phyloP scores from a whole-genome alignment of 2,113 vertebrate genomes.

The Eublepharis macularius region DNA sequence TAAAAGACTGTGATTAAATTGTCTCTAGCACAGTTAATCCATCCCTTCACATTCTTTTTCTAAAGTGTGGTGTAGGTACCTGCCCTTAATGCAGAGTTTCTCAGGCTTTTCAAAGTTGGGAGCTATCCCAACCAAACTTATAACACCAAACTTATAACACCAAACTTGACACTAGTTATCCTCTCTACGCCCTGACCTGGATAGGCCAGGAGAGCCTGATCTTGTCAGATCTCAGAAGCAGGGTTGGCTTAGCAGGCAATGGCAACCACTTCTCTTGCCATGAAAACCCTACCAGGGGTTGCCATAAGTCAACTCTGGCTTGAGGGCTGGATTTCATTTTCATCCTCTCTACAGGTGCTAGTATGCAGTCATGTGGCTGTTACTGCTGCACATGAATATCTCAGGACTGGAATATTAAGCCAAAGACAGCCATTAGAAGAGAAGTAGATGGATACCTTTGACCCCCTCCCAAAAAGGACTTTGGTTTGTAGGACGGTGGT shows the following conservation, averaged over 20 bases:
- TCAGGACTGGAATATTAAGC: not conserved
- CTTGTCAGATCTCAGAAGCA: too few species aligned
- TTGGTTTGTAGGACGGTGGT: not conserved
- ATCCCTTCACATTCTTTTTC: not conserved
- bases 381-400: not conserved
- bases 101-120: not conserved
- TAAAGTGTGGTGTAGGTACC: not conserved
- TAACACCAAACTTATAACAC: not conserved
- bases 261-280: too few species aligned
- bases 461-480: not conserved
- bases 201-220: too few species aligned
- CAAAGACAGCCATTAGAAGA: not conserved
- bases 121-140: not conserved
- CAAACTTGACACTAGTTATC: not conserved
- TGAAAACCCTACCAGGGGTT: too few species aligned
- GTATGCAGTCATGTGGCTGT: not conserved
- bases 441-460: not conserved
- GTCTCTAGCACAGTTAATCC: not conserved
- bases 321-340: too few species aligned
- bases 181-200: not conserved
- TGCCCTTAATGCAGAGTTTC: not conserved
- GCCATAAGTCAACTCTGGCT: too few species aligned
- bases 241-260: too few species aligned
- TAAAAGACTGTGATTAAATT: not conserved
- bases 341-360: not conserved